Base-by-base conservation (phyloP, 2,888 invertebrate genomes). In the Lordiphosa fenestrarum region DNA sequence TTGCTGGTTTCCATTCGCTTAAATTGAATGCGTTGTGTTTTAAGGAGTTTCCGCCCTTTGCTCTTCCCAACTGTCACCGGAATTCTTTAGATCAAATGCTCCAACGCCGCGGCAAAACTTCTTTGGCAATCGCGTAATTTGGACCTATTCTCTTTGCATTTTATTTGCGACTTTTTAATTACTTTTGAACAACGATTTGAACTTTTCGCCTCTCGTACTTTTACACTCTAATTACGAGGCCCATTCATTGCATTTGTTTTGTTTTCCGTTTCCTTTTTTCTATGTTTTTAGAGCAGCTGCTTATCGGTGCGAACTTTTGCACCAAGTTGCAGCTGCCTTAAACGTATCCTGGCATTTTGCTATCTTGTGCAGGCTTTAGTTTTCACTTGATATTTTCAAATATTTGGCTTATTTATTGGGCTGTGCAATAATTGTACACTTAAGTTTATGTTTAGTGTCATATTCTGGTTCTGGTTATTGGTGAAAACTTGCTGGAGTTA, bases 111-210 rank as follows among this genome's bases (percentile, higher is more conserved):
- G 19, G 37, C 9, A 62, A 69, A 80, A 72, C 47, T 72, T 82
- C 59, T 40, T 53, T 46, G 48, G 35, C 60, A 70, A 80, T 83
- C 76, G 73, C 54, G 44, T 64, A 83, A 76, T 77, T 81, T 77
- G 73, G 77, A 25, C 60, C 59, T 50, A 59, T 73, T 75, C 64
- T 66, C 67, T 66, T 50, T 46, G 49, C 53, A 55, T 47, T 62
- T 66, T 74, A 59, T 63, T 61, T 59, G 64, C 51, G 74, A 84
- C 78, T 80, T 80, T 80, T 82, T 80, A 80, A 80, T 80, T 80
- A 80, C 80, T 80, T 80, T 80, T 72, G 74, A 84, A 72, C 81
- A 66, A 50, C 63, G 66, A 73, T 81, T 84, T 64, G 77, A 84
- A 77, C 81, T 81, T 77, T 76, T 78, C 58, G 73, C 64, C 73